Base-by-base conservation (phyloP, 1,140 invertebrate species). In the Drosophila micromelanica region DNA sequence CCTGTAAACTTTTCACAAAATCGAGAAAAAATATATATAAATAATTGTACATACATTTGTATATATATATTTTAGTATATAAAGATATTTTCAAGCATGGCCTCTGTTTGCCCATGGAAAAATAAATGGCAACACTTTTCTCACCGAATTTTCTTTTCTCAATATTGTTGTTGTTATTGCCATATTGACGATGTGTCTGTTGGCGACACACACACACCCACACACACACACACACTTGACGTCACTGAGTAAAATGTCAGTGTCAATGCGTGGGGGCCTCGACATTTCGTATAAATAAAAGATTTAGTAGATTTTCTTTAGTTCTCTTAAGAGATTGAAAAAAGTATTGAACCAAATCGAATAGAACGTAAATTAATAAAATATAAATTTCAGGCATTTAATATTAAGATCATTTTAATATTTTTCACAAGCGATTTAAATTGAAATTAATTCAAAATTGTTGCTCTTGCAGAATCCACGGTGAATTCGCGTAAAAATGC, bases 221-320 rank as follows among this genome's bases (percentile, higher is more conserved):
- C 27, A 51, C 48, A 32, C 30, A 32, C 27, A 6, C 8, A n/a
- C 17, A 54, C 30, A 32, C 65, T 70, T 80, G 77, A 87, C 82
- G 82, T 87, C 82, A 89, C 76, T 43, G 51, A 87, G 54, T 89
- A 78, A 87, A 89, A 87, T 89, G 82, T 86, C 82, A 87, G 76
- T 81, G 82, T 80, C 78, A 76, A 55, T 78, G 81, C 67, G 80
- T 74, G 80, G 57, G 73, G 61, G 73, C 64, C 65, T 67, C 70
- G 63, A 63, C 52, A 73, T 71, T 62, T 51, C 35, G 59, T 59
- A 32, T 60, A 55, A 64, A 54, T 67, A 59, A 64, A 70, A 65
- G 60, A 72, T 68, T 75, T 67, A 76, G 37, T 20, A 64, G 40
- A 60, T 43, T 40, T 30, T 40, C 30, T 52, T 52, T 17, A 30